A percentile compares a stretch with the other conserved stretches of the same genome.
Evolutionary conservation across 2,113 vertebrate genomes (phyloP).

Genomic region (Egretta garzetta): DNA sequence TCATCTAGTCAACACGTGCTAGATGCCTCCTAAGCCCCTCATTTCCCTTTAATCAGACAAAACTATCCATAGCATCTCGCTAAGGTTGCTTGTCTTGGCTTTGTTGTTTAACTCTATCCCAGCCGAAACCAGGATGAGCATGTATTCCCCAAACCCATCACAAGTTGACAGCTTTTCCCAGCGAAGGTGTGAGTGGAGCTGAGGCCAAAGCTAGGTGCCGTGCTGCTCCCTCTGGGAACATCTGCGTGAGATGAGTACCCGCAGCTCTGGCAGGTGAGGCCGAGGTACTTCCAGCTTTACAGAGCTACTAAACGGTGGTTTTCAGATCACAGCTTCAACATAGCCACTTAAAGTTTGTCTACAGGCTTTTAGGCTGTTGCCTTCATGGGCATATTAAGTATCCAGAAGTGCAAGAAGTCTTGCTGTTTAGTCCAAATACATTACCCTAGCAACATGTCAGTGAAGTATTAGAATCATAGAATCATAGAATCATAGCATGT

Average conservation of each 20-base stretch:
- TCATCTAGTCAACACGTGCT: background rate
- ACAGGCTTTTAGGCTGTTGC: background rate
- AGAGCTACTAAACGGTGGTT: background rate
- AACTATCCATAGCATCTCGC: background rate
- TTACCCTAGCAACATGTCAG: background rate
- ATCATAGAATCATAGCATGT: no score
- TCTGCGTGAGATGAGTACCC: rapidly evolving
- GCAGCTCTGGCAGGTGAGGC: background rate
- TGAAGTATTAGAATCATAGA: background rate
- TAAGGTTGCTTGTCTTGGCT: background rate
- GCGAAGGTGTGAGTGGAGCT: background rate
- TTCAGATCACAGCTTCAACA: background rate
- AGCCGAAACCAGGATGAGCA: no score
- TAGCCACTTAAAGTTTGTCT: background rate
- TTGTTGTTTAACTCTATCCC: background rate
- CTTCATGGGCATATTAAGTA: background rate
- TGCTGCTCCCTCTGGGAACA: background rate
- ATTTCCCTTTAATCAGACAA: background rate
- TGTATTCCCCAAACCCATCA: background rate
- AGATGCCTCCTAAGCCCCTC: background rate
- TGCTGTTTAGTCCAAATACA: background rate
- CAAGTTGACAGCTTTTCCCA: background rate
- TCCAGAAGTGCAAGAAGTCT: background rate
- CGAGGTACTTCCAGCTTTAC: background rate
- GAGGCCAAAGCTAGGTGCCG: background rate